These are phyloP conservation scores for Eonycteris spelaea DNA, from an alignment of 2,113 vertebrate species.

Conservation along the genomic window DNA sequence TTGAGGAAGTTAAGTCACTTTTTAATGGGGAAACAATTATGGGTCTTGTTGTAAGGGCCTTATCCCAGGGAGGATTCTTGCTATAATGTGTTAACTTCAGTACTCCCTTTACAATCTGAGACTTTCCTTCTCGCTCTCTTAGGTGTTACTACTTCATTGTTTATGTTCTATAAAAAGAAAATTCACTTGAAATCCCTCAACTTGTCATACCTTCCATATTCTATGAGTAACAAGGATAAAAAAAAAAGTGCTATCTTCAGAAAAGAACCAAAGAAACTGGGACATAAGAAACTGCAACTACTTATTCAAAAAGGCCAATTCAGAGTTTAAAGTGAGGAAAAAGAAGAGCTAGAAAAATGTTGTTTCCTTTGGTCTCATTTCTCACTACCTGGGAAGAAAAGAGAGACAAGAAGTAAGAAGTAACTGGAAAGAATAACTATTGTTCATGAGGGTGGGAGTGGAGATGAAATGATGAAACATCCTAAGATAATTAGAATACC, in stretches of 20 bases:
- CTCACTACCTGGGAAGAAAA: background rate
- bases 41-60: background rate
- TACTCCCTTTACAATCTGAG: background rate
- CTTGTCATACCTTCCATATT: background rate
- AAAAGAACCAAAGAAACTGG: background rate
- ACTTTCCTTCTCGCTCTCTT: background rate
- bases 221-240: background rate
- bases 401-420: background rate
- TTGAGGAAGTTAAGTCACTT: background rate
- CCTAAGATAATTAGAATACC: background rate
- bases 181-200: background rate
- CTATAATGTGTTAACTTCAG: background rate
- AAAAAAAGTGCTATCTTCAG: background rate
- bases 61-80: background rate
- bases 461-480: background rate
- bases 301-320: constrained; percentile 12
- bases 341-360: background rate
- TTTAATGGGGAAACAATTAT: background rate
- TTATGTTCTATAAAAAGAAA: background rate
- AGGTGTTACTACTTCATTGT: background rate
- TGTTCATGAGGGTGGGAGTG: background rate
- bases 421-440: background rate
- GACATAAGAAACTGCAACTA: background rate
- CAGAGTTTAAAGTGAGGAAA: constrained; percentile 19
- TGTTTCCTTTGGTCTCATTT: background rate